These are phyloP conservation scores for Oncorhynchus clarkii DNA, from an alignment of 2,113 vertebrate species.

Conservation along the genomic window DNA sequence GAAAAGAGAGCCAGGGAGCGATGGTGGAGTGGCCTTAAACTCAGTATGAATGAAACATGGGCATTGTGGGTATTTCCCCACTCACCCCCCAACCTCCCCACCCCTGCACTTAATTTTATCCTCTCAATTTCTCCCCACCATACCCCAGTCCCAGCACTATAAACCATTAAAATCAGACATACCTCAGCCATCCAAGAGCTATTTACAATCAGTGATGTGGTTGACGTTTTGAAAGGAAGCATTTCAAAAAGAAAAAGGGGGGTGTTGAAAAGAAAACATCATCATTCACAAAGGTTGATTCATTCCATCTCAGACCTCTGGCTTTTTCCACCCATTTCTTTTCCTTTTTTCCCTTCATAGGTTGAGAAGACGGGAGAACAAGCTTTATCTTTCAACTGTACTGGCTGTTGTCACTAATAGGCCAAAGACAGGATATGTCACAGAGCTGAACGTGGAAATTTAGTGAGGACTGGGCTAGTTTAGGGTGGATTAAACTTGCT, in stretches of 20 bases:
- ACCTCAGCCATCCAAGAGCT: slow-evolving; percentile 46
- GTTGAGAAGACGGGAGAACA: slow-evolving; percentile 16
- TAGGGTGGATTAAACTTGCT: slow-evolving; percentile 54
- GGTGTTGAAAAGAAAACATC: slow-evolving; percentile 31
- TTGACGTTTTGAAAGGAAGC: slow-evolving; percentile 36
- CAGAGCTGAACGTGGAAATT: slow-evolving; percentile 46
- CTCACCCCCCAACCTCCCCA: slow-evolving; percentile 14
- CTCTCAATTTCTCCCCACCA: slow-evolving; percentile 28
- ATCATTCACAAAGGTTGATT: slow-evolving; percentile 39
- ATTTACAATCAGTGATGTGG: slow-evolving; percentile 52
- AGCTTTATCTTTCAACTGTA: slow-evolving; percentile 42
- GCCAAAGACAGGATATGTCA: slow-evolving; percentile 54
- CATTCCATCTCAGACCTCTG: slow-evolving; percentile 38
- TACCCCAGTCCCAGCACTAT: not conserved
- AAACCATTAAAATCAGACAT: slow-evolving; percentile 46
- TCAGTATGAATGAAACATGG: slow-evolving; percentile 42
- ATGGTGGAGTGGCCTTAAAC: not conserved
- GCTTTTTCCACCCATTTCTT: slow-evolving; percentile 30
- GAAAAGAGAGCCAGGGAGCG: slow-evolving; percentile 38
- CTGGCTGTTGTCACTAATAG: slow-evolving; percentile 45
- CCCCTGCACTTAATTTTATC: slow-evolving; percentile 31
- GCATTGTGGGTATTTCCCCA: slow-evolving; percentile 33
- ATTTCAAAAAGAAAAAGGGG: slow-evolving; percentile 38
- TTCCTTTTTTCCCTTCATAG: not conserved
- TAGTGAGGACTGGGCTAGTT: slow-evolving; percentile 34